Evolutionary conservation across 1,140 invertebrate genomes (phyloP), one percentile per base, ranked within the genome.

Genomic region (Lasaia peninsularis): DNA sequence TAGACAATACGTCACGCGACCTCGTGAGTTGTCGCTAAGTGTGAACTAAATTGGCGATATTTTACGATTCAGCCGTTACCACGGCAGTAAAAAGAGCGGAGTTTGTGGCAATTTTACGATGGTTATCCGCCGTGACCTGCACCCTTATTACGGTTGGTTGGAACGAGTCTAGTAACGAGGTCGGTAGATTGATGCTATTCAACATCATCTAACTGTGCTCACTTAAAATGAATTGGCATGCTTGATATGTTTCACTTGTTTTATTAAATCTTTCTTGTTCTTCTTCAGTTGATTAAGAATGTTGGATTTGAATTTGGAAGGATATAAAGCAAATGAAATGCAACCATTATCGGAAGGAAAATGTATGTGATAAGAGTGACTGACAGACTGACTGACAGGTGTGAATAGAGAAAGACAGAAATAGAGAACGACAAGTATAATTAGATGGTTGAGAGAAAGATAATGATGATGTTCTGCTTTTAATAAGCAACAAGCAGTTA

Each of bases 41-140:
- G 82, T 73, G 75, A 76, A 78, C 69, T 80, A 83, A 79, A 85
- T 80, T 81, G 78, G 71, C 63, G 75, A 83, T 82, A 83, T 81
- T 83, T 86, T 85, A 86, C 72, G 80, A 76, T 51, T 52, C 14
- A 54, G 71, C 68, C 73, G 78, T 83, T 75, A 80, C 75, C 54
- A 62, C 53, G 71, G 69, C 67, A 69, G 77, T 77, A 81, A 80
- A 81, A 65, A 65, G 70, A 66, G 67, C 61, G 65, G 65, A 67
- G 67, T 75, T 72, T 72, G 76, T 64, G 71, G 70, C 64, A 66
- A 67, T 77, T 79, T 84, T 82, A 83, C 71, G 77, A 78, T 67
- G 66, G 67, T 69, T 71, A 71, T 70, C 78, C 71, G 59, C 63
- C 69, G 72, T 73, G 80, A 75, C 74, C 75, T 65, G 68, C 67